A percentile compares a stretch with the other conserved stretches of the same genome.
Evolutionary conservation across 2,797 vertebrate species (phyloP).

Genomic region (Platyrinchus mystaceus): DNA sequence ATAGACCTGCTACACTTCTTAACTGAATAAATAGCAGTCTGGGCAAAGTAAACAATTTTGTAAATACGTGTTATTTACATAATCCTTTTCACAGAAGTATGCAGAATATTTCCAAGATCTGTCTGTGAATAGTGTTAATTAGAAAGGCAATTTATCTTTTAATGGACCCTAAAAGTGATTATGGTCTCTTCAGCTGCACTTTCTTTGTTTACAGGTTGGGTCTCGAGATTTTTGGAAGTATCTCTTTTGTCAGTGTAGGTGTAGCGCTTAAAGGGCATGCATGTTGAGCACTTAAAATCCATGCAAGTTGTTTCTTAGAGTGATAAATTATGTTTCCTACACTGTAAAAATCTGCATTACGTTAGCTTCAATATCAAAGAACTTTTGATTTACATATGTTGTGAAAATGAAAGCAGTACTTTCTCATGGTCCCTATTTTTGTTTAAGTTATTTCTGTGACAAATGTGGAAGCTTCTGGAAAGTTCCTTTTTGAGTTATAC

Average conservation of each 20-base stretch:
- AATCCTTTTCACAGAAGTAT: slow-evolving; percentile 37
- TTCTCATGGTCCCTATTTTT: neutral
- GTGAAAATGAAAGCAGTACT: neutral
- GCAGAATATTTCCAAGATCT: slow-evolving; percentile 33
- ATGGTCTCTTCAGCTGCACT: neutral
- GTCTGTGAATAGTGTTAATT: slow-evolving; percentile 48
- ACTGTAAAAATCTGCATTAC: neutral
- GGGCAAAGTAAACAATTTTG: slow-evolving; percentile 29
- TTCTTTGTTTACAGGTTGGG: neutral
- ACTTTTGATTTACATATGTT: neutral
- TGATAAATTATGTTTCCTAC: neutral
- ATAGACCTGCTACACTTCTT: neutral
- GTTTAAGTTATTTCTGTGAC: neutral
- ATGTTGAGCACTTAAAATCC: neutral
- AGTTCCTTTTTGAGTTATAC: neutral
- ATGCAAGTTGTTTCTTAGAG: neutral
- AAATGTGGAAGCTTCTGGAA: neutral
- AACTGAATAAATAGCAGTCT: slow-evolving; percentile 5
- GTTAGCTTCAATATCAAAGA: neutral
- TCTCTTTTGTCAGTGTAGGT: neutral
- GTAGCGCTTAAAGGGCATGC: neutral
- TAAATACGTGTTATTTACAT: slow-evolving; percentile 42
- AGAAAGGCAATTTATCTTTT: slow-evolving; percentile 48
- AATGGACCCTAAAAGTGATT: slow-evolving; percentile 28
- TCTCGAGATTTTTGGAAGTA: neutral